phyloP scores from a whole-genome alignment of 2,797 vertebrate genomes.

The Chelonia mydas region DNA sequence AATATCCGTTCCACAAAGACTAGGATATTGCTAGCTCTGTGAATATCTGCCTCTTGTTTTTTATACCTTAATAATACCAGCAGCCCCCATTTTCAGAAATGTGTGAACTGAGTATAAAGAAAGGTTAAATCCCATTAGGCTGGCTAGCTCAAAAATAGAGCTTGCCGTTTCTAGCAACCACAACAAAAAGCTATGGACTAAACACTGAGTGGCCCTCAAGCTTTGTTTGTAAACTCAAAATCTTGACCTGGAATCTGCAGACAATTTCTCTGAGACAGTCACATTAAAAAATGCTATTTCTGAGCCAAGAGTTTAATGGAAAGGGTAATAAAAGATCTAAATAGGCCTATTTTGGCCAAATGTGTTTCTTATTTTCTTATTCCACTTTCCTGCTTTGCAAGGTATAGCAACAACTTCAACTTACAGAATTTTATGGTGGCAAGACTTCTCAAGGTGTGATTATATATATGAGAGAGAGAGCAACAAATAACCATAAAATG shows the following conservation, averaged over 20 bases:
- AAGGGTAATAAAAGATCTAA: not conserved
- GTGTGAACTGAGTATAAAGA: not conserved
- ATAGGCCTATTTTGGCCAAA: not conserved
- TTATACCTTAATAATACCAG: not conserved
- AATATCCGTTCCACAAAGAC: not conserved
- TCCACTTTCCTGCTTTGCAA: slow-evolving; percentile 2
- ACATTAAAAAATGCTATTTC: slow-evolving; percentile 10
- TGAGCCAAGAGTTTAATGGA: not conserved
- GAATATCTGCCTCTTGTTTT: not conserved
- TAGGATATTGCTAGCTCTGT: not conserved
- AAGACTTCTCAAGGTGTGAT: not conserved
- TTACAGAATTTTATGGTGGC: not conserved
- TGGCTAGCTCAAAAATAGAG: too few species aligned
- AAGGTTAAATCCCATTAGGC: not conserved
- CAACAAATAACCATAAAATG: not conserved
- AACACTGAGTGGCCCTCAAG: not conserved
- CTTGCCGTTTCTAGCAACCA: not conserved
- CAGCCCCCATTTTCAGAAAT: slow-evolving; percentile 20
- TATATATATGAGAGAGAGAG: not conserved
- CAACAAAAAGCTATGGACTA: not conserved
- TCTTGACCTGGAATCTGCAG: slow-evolving; percentile 7
- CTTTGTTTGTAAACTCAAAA: not conserved
- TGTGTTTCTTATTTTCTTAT: not conserved
- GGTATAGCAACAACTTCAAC: not conserved
- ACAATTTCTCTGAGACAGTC: slow-evolving; percentile 14